A percentile compares a stretch with the other conserved stretches of the same genome.
Conservation (phyloP, 92 coral and sea anemone genomes). For the Blastomussa wellsi region DNA sequence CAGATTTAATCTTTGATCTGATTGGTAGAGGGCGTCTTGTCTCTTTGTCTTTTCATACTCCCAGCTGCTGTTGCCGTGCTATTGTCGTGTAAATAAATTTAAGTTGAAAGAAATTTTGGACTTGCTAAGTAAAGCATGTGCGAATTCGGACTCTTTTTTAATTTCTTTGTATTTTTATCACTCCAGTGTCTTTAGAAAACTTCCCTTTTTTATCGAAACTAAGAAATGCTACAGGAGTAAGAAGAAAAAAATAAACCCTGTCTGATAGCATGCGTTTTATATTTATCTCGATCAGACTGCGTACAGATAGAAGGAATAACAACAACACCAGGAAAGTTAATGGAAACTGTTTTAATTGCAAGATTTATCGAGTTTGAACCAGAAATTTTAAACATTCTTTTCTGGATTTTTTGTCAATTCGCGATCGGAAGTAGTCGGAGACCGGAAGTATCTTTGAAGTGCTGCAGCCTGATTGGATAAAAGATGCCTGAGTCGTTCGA, state of each 20-base stretch:
- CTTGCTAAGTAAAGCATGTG: conserved; percentile 47
- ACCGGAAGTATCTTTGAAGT: conserved; percentile 36
- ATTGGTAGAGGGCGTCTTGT: conserved; percentile 40
- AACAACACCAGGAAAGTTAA: neutral
- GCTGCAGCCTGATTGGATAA: conserved; percentile 30
- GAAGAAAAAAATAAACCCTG: neutral
- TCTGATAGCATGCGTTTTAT: neutral
- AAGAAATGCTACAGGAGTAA: neutral
- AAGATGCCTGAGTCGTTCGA: neutral
- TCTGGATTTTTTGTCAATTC: neutral
- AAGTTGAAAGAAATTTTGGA: conserved; percentile 34
- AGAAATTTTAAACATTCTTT: neutral
- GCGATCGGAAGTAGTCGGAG: conserved; percentile 1
- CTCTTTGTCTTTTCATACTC: conserved; percentile 34
- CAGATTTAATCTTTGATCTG: conserved; percentile 39
- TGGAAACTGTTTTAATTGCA: neutral
- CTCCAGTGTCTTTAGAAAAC: neutral
- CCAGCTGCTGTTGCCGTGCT: conserved; percentile 50
- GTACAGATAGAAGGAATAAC: neutral
- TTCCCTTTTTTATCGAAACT: neutral
- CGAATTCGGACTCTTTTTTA: conserved; percentile 1
- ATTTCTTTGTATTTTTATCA: neutral
- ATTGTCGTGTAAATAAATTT: conserved; percentile 36
- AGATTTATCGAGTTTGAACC: neutral
- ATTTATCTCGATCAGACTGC: conserved; percentile 1